Base-by-base conservation (phyloP, 1,140 invertebrate species). In the Diabrotica virgifera region DNA sequence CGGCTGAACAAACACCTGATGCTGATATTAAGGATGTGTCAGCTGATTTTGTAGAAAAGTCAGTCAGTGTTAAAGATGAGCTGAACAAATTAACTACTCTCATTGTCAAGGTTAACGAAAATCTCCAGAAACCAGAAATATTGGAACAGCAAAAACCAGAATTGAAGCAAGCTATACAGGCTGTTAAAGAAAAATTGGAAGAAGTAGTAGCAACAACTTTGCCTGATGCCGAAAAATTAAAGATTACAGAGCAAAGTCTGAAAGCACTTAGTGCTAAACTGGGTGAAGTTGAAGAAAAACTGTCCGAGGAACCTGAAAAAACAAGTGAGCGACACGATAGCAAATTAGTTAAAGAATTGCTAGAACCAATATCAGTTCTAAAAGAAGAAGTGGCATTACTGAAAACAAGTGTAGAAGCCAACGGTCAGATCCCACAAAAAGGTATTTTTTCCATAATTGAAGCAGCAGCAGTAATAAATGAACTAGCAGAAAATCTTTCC, bases 101-200 rank as follows among this genome's bases (percentile, higher is more conserved):
- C 36, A 35, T 67, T 8, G 61, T 59, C n/a, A 36, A 66, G 59
- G 50, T 52, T 38, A 63, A 59, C 24, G 50, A 70, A 24, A 5
- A 37, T 11, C 8, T 61, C 5, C 24, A 51, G 11, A 64, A 66
- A 60, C 63, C 65, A 5, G 58, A 66, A 59, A 13, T 63, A 63
- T 46, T 40, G 11, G 69, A 68, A 61, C 35, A 50, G 40, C 40
- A 64, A n/a, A 64, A 59, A 55, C 58, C 66, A 24, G 63, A 54
- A 67, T 6, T 69, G 10, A 37, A 55, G 10, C 51, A 66, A 60
- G 68, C 64, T 12, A 38, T 66, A 10, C 0, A 38, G 52, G 36
- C 40, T 5, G 40, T 46, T 6, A 46, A 46, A 46, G 2, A 46
- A 8, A 8, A 46, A 6, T 4, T 46, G 2, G 40, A 46, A 10